Base-by-base conservation (phyloP, 2,797 vertebrate species). In the Acanthurus tractus region DNA sequence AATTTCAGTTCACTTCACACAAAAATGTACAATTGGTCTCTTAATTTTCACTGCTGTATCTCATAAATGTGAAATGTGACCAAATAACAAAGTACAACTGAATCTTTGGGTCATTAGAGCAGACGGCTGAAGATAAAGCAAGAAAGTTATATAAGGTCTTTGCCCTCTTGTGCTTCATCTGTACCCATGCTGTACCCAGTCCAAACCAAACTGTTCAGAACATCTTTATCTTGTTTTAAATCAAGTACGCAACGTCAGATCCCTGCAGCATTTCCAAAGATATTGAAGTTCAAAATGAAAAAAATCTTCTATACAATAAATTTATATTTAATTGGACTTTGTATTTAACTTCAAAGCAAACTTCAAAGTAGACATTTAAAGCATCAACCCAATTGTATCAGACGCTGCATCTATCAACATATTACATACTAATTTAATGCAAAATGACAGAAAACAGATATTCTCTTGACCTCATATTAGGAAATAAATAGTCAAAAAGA, bases 81-180 rank as follows among this genome's bases (percentile, higher is more conserved):
- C 2, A 59, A 71, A 72, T 38, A 3, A 18, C 63, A 75, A 36
- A 65, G 58, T 11, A 42, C 13, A 66, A 25, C 17, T 66, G 58
- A 72, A 63, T 25, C 20, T 2, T 15, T 22, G 4, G 36, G 10
- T 75, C n/a, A 78, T 12, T 42, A 40, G 22, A 67, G 61, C 59
- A 78, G 67, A 81, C 58, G 55, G 14, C 11, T 38, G 15, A 9
- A 53, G 23, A 65, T 20, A 57, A 57, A 72, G 49, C 29, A 7
- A 22, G 8, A 57, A 46, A 18, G 20, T 55, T 44, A 11, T 2
- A 23, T 23, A 6, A 48, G 1, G 29, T 34, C 29, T 34, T 34
- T 6, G 6, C 29, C 13, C 58, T 22, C 12, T 36, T n/a, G 52
- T 12, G 44, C 42, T 61, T 70, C 70, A 22, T 18, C 13, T 40